Percentiles rank a stretch among this genome's conserved stretches.
Evolutionary conservation across 1,140 invertebrate genomes (phyloP).

Genomic region (Physella acuta): DNA sequence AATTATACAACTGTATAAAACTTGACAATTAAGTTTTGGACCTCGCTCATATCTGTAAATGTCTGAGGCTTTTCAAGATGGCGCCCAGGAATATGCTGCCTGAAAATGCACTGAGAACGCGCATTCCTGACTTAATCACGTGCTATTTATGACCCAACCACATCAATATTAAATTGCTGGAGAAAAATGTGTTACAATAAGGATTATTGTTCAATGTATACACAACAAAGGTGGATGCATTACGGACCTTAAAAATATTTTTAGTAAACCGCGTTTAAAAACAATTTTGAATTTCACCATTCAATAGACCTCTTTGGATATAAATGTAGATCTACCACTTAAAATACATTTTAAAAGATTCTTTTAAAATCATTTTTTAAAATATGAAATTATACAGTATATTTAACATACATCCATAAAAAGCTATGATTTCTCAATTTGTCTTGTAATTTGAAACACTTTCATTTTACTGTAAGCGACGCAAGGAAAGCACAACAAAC

Average conservation of each 20-base stretch:
- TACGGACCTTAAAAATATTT: neutral
- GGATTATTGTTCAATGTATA: too few relatives aligned
- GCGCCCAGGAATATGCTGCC: neutral
- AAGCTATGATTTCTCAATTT: conserved; percentile 9
- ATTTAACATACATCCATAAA: conserved; percentile 26
- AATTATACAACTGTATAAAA: neutral
- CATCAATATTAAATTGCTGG: too few relatives aligned
- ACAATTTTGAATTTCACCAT: neutral
- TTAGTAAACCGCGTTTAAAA: neutral
- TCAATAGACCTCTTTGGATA: too few relatives aligned
- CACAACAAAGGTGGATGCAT: neutral
- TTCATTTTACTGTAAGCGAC: neutral
- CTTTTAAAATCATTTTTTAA: neutral
- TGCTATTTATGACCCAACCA: neutral
- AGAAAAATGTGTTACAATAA: too few relatives aligned
- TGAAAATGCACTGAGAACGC: neutral
- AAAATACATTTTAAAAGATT: too few relatives aligned
- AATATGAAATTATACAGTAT: neutral
- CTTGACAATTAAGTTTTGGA: neutral
- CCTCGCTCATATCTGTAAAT: neutral
- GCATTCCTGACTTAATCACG: neutral
- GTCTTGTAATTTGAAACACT: neutral
- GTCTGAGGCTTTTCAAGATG: neutral
- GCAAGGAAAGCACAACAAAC: conserved; percentile 2
- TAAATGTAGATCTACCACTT: too few relatives aligned